Evolutionary conservation across 2,113 vertebrate genomes (phyloP).

Genomic region (Phalacrocorax aristotelis): DNA sequence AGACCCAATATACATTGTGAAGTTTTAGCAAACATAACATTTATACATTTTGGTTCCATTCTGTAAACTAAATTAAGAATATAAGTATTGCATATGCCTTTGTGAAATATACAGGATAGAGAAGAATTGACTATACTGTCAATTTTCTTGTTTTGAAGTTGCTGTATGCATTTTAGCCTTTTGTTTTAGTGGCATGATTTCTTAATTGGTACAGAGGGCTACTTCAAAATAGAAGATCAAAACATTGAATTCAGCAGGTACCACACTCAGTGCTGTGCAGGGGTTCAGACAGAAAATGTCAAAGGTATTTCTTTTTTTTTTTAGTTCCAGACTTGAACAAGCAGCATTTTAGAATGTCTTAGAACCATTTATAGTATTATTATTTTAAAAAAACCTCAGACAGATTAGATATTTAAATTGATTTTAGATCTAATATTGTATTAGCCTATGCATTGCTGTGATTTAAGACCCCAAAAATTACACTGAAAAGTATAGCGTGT

Average conservation of each 20-base stretch:
- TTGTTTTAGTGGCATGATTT: slow-evolving; percentile 74
- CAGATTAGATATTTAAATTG: slow-evolving; percentile 63
- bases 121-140: slow-evolving; percentile 73
- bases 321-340: slow-evolving; percentile 33
- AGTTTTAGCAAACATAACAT: slow-evolving; percentile 90
- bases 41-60: slow-evolving; percentile 97
- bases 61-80: slow-evolving; percentile 97
- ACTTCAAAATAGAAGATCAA: slow-evolving; percentile 65
- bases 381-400: slow-evolving; percentile 43
- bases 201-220: slow-evolving; percentile 55
- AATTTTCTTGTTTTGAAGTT: slow-evolving; percentile 71
- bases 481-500: slow-evolving; percentile 48
- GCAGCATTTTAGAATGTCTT: slow-evolving; percentile 40
- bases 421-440: slow-evolving; percentile 57
- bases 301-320: neutral
- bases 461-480: slow-evolving; percentile 62
- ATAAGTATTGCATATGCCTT: slow-evolving; percentile 98
- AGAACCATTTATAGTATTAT: slow-evolving; percentile 48
- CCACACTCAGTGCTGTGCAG: slow-evolving; percentile 77
- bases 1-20: slow-evolving; percentile 87
- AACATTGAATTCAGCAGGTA: slow-evolving; percentile 75
- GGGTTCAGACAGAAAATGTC: slow-evolving; percentile 66
- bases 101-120: slow-evolving; percentile 89
- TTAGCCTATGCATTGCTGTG: slow-evolving; percentile 8
- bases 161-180: slow-evolving; percentile 77